phyloP scores from a whole-genome alignment of 2,797 vertebrate species.

The Sebastes itinus region DNA sequence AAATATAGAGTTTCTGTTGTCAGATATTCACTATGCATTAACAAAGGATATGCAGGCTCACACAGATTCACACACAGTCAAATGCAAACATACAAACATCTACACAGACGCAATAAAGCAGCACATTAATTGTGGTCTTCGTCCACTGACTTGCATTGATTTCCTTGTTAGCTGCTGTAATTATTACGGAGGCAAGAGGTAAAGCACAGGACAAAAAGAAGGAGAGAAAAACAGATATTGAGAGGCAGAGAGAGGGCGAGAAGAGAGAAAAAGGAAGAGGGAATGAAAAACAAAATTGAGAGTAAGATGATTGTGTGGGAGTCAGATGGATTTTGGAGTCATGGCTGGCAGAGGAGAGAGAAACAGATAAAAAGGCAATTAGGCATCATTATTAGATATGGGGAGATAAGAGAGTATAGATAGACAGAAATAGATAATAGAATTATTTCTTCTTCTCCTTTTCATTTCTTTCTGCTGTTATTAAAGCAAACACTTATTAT shows the following conservation, averaged over 20 bases:
- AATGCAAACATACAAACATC: not conserved
- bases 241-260: not conserved
- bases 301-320: not conserved
- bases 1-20: not conserved
- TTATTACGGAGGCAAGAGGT: conserved; percentile 29
- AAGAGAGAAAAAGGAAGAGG: not conserved
- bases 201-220: not conserved
- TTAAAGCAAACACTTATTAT: conserved; percentile 16
- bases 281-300: not conserved
- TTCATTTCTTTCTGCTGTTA: not conserved
- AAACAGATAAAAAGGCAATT: conserved; percentile 46
- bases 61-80: not conserved
- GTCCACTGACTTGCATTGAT: conserved; percentile 30
- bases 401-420: not conserved
- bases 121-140: conserved; percentile 12
- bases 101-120: not conserved
- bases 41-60: not conserved
- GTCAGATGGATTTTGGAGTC: conserved; percentile 25
- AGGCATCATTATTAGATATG: conserved; percentile 37
- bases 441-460: not conserved
- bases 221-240: not conserved
- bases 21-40: not conserved
- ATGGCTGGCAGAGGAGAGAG: conserved; percentile 17
- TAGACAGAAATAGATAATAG: conserved; percentile 7
- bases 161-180: conserved; percentile 44